phyloP scores from a whole-genome alignment of 2,797 vertebrate species.

The Pangasius krempfi region DNA sequence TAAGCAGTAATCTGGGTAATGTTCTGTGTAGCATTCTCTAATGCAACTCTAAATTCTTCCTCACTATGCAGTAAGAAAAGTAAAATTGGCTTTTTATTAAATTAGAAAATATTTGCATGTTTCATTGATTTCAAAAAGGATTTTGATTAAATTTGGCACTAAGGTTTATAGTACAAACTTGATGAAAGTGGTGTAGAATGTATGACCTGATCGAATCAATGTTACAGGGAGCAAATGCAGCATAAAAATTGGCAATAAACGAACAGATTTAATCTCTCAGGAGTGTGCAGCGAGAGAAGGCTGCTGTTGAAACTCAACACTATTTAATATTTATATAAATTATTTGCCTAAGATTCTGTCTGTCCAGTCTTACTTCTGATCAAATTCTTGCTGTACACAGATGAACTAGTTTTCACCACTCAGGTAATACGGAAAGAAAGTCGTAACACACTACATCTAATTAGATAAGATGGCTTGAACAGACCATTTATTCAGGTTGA shows the following conservation, averaged over 20 bases:
- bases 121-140: neutral
- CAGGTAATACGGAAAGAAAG: neutral
- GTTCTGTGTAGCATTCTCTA: neutral
- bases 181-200: neutral
- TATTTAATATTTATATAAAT: constrained; percentile 9
- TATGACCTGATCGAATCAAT: neutral
- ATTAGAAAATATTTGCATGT: neutral
- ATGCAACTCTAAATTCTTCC: neutral
- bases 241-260: constrained; percentile 14
- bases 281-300: neutral
- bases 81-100: neutral
- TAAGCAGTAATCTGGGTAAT: neutral
- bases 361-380: neutral
- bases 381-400: neutral
- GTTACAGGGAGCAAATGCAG: constrained; percentile 24
- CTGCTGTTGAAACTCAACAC: neutral
- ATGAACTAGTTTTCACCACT: neutral
- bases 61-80: too few species aligned
- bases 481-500: neutral
- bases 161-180: constrained; percentile 9
- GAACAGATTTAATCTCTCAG: neutral
- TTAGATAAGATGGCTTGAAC: neutral
- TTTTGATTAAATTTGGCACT: constrained; percentile 1
- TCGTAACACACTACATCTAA: neutral
- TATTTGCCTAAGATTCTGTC: neutral